Base-by-base conservation (phyloP, 2,797 vertebrate species). In the Gila robusta region DNA sequence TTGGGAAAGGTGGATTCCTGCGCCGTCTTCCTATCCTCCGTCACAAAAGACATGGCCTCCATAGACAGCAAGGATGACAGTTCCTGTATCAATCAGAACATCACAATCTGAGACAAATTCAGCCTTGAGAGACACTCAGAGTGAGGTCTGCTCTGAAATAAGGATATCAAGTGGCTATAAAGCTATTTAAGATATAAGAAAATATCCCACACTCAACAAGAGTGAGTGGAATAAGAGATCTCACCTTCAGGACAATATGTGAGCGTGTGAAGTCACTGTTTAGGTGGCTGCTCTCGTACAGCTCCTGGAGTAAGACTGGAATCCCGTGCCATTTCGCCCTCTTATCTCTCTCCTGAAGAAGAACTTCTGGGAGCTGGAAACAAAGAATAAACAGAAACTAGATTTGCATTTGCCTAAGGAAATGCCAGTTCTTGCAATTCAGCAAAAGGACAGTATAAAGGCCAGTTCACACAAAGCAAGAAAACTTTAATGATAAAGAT, bases 31-130 rank as follows among this genome's bases (percentile, higher is more conserved):
- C 97, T 93, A 89, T 99, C 98, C 92, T 99, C 98, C 10, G 98
- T 98, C 85, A 99, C 98, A 94, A 98, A 99, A 82, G 97, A 96
- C 98, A 99, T 98, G 82, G 98, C 98, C 93, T 99, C 98, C 97
- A 99, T 97, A 4, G 98, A 99, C 47, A 99, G 97, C 49, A 99
- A 96, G 21, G 98, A 98, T 88, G 98, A 98, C 92, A 99, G 96
- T 86, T 98, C 97, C 98, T 99, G 90, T 62, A 73, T 52, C 83
- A 3, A 73, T 54, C 84, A 3, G 16, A 79, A 52, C 44, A 69
- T 1, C 44, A 67, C 59, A 69, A 54, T 39, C 16, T 74, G 28
- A 67, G 79, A 69, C 1, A 56, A 26, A 70, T 56, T 19, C 19
- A 81, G 14, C 7, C 6, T 17, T 35, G 16, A 66, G 8, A 71